phyloP scores from a whole-genome alignment of 2,113 vertebrate genomes.

The Patagioenas fasciata region DNA sequence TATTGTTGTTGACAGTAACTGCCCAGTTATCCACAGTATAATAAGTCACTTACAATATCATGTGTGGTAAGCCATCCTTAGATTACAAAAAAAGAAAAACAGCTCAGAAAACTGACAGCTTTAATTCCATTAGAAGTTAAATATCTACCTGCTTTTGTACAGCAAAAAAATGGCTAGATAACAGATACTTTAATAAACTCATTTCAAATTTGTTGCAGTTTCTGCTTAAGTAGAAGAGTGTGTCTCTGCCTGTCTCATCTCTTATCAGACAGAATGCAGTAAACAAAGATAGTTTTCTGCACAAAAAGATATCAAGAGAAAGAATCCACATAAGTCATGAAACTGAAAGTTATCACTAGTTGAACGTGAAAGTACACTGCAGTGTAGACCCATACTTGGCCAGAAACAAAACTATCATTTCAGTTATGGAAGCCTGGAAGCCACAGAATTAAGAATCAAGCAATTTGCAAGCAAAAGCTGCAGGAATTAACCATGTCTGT shows the following conservation, averaged over 20 bases:
- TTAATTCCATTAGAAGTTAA: neutral
- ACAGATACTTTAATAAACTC: neutral
- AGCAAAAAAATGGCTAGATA: neutral
- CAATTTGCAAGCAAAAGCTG: neutral
- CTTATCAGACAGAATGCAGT: neutral
- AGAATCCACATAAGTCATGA: accelerated
- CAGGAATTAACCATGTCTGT: neutral
- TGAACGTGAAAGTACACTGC: neutral
- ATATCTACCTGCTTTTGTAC: neutral
- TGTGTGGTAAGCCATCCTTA: neutral
- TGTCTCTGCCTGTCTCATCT: neutral
- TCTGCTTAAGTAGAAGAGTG: neutral
- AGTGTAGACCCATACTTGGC: neutral
- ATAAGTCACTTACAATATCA: neutral
- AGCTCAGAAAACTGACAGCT: neutral
- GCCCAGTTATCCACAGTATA: neutral
- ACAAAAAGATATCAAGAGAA: neutral
- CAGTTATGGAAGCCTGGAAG: neutral
- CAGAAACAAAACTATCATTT: neutral
- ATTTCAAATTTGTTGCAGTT: neutral
- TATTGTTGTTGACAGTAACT: neutral
- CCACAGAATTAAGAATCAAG: neutral
- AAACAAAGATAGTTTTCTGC: neutral
- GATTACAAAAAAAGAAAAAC: neutral
- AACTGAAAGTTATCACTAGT: neutral